These are phyloP conservation scores for Leptinotarsa rubiginosa DNA, from an alignment of 2,888 invertebrate species.

Conservation along the genomic window DNA sequence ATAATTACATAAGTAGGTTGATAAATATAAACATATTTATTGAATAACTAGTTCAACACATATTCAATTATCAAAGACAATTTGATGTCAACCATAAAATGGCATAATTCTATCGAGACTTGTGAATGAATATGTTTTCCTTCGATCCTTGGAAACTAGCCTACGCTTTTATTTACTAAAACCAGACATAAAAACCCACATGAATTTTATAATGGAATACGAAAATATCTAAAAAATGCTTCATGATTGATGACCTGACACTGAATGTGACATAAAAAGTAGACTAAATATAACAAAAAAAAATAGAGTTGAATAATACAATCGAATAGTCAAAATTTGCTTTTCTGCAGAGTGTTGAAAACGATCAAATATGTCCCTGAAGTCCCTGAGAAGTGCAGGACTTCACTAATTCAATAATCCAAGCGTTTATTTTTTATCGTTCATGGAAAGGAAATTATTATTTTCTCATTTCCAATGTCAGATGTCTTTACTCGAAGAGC, in stretches of 20 bases:
- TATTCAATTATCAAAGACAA: background rate
- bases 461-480: conserved; percentile 1
- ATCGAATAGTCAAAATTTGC: too few species aligned
- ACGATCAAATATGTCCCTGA: too few species aligned
- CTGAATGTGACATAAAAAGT: too few species aligned
- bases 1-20: conserved; percentile 13
- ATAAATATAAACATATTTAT: conserved; percentile 7
- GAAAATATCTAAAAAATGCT: too few species aligned
- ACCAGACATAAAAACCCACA: background rate
- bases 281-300: too few species aligned
- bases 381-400: too few species aligned
- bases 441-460: background rate
- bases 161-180: background rate
- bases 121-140: background rate
- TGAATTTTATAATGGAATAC: background rate
- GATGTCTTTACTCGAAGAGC: background rate
- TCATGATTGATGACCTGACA: too few species aligned
- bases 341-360: too few species aligned
- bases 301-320: too few species aligned
- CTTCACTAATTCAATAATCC: background rate
- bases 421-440: background rate
- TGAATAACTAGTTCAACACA: background rate
- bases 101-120: background rate
- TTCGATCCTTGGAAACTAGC: conserved; percentile 3
- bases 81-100: background rate